Evolutionary conservation across 2,888 invertebrate genomes (phyloP), one percentile per base, ranked within the genome.

Genomic region (Tinea pellionella): DNA sequence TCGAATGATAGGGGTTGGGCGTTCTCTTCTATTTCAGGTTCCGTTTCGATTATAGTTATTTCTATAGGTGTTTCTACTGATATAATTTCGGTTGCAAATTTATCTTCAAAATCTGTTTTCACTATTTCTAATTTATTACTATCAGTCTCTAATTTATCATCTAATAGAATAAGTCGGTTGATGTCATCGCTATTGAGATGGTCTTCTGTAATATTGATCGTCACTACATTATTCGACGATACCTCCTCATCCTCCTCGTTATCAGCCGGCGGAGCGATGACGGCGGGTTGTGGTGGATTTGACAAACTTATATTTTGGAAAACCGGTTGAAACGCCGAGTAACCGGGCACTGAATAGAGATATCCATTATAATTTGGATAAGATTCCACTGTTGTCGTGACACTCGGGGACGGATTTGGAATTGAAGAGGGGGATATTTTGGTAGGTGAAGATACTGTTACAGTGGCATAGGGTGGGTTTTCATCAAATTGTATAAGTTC

Each of bases 381-480:
- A 0, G 76, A 76, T 47, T 74, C 62, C 58, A 84, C 84, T n/a
- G 71, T 67, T 59, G 69, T 82, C 1, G 75, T 78, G 0, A 79
- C 75, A 56, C 84, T 87, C 0, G 88, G 87, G 61, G 72, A 88
- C 0, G 88, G 86, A 60, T 81, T 88, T 0, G 88, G 85, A 53
- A 87, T 87, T 0, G 88, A 88, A 0, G 88, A 88, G 2, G 86
- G 88, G 0, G 88, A 83, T 62, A 88, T 88, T 67, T 80, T 86
- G 18, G 80, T 0, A 6, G 24, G 78, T 69, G 32, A 83, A 69
- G 0, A 80, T 73, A 67, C 82, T 85, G 0, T 77, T 67, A 13
- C 41, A 77, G 55, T 4, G 19, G 29, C 15, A 61, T 77, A 81
- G n/a, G 24, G 68, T 37, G 13, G 77, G 71, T 64, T 77, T 80